Base-by-base conservation (phyloP, 2,113 vertebrate genomes). In the Noctilio leporinus region DNA sequence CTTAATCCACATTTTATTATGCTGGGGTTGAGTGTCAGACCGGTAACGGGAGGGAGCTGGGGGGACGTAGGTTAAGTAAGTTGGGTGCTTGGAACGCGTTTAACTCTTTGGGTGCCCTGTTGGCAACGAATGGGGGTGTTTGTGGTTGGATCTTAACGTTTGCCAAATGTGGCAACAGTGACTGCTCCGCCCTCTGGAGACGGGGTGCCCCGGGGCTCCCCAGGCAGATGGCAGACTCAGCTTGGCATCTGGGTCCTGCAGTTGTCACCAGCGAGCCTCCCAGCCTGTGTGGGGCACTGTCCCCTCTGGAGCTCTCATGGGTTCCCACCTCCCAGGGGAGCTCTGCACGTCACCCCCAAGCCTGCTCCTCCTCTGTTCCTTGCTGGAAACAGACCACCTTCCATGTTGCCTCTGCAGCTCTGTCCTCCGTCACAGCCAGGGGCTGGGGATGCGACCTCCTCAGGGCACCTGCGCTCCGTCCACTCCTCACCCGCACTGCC, bases 1-100 rank as follows among this genome's bases (percentile, higher is more conserved):
- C 92, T 96, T 98, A 96, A 98, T 97, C 94, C 96, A 97, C 94
- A 94, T 96, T 98, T 97, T 97, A 97, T 96, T 98, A 85, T 92
- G 53, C 82, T 80, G 95, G 92, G 69, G 73, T 88, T 86, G 78
- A 93, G 95, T 93, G 80, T 93, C 87, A 1, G 26, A 89, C 93
- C 53, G 80, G 86, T 40, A 96, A 81, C 94, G 86, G 57, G 94
- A 83, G 45, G 94, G 49, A 93, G 86, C 78, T 91, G 69, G 77
- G 49, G 62, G 82, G n/a, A n/a, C n/a, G n/a, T n/a, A n/a, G n/a
- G n/a, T n/a, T n/a, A n/a, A 91, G 86, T 59, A 47, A 85, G 45
- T 69, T 93, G 30, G 53, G 51, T 80, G 49, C 85, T 92, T 82
- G 55, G 51, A 72, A 49, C 57, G 49, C 53, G 35, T 83, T 97